Base-by-base conservation (phyloP, 2,888 invertebrate species). In the Orthonevra nobilis region DNA sequence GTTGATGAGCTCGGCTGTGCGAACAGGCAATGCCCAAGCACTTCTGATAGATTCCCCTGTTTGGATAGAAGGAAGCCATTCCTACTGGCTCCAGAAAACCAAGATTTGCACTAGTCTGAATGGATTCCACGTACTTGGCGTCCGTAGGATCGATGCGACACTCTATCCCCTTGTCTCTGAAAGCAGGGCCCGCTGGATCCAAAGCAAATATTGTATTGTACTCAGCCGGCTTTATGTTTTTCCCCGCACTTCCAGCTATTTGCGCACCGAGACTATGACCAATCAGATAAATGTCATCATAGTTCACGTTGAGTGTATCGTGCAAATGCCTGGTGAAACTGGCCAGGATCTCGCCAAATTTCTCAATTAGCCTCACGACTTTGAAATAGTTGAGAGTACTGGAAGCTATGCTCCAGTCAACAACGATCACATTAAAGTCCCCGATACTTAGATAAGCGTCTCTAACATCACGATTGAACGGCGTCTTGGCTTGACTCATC, bases 211-310 rank as follows among this genome's bases (percentile, higher is more conserved):
- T 88, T 0, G 88, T 87, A 64, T 86, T 86, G 32, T 87, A 85
- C n/a, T 84, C 52, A 79, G 83, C 84, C 0, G 86, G 86, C 0
- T 60, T 30, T 2, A 87, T 82, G 4, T 79, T 82, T 50, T 86
- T 86, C 2, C 89, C 90, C 0, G 87, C 86, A 50, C 88, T 84
- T n/a, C 90, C 89, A 0, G 86, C 86, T 3, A 89, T 84, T 52
- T 90, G 90, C 0, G 87, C 90, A 4, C 90, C 90, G 30, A 90
- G 58, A 0, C 89, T 89, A 60, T 90, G 90, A 0, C 90, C 90
- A 63, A 89, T 84, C 0, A 90, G 38, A 26, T 87, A 88, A 2
- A 87, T 85, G 50, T 84, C 84, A 2, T 84, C 82, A 10, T 82
- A 85, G 1, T 85, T 77, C 0, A 89, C 81, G 48, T 81, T 73